These are phyloP conservation scores for Vanacampus margaritifer DNA, from an alignment of 2,113 vertebrate genomes.

Conservation along the genomic window DNA sequence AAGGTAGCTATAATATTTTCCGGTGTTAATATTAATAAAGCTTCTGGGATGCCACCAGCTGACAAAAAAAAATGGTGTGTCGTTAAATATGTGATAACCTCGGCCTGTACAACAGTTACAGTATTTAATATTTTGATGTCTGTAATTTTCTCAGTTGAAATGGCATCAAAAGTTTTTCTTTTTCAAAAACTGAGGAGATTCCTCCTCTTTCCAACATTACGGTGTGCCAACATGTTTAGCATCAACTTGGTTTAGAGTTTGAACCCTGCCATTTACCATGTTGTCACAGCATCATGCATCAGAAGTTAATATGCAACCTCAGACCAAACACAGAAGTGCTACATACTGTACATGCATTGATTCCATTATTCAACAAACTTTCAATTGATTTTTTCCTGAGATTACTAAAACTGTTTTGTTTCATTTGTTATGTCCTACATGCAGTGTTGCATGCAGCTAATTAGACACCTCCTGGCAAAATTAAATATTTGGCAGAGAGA, in stretches of 20 bases:
- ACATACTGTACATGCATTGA: conserved; percentile 2
- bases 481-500: conserved; percentile 42
- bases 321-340: background rate
- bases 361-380: conserved; percentile 10
- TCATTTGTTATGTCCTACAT: conserved; percentile 41
- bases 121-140: background rate
- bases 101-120: too few relatives aligned
- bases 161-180: background rate
- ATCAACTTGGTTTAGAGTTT: too few relatives aligned
- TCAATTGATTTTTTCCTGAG: conserved; percentile 47
- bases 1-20: too few relatives aligned
- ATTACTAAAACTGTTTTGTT: conserved; percentile 19
- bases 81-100: too few relatives aligned
- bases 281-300: too few relatives aligned
- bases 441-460: conserved; percentile 39
- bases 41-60: too few relatives aligned
- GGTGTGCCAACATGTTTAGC: too few relatives aligned
- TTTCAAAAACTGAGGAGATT: background rate
- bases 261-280: too few relatives aligned
- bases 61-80: too few relatives aligned
- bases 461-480: conserved; percentile 62
- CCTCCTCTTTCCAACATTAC: too few relatives aligned
- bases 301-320: too few relatives aligned
- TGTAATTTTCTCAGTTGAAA: background rate
- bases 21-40: too few relatives aligned